Conservation (phyloP, 1,140 invertebrate genomes). For the Onthophagus taurus region DNA sequence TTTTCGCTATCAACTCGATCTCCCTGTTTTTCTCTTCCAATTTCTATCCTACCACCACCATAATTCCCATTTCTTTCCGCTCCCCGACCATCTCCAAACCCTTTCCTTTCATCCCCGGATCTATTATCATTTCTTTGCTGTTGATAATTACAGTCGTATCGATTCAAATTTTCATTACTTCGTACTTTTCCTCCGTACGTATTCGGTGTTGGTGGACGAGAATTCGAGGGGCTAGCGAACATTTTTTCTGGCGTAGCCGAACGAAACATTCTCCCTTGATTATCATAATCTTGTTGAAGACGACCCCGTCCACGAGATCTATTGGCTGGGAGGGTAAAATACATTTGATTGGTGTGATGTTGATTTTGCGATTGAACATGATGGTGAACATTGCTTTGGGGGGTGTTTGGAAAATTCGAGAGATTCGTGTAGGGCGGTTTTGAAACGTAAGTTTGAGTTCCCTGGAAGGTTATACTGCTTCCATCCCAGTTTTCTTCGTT, state of each 20-base stretch:
- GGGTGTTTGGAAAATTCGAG: slow-evolving; percentile 3
- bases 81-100: not conserved
- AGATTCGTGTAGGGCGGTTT: slow-evolving; percentile 3
- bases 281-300: slow-evolving; percentile 33
- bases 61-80: too few species aligned
- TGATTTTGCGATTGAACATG: slow-evolving; percentile 2
- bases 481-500: slow-evolving; percentile 38
- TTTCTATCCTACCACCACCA: slow-evolving; percentile 11
- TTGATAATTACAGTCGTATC: slow-evolving; percentile 6
- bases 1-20: slow-evolving; percentile 7
- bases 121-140: slow-evolving; percentile 13
- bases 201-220: slow-evolving; percentile 43
- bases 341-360: slow-evolving; percentile 30
- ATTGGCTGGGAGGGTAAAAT: slow-evolving; percentile 40
- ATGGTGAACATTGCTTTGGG: slow-evolving; percentile 2
- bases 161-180: slow-evolving; percentile 19
- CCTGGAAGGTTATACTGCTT: slow-evolving; percentile 41
- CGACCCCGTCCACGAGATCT: slow-evolving; percentile 43
- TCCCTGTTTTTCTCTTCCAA: slow-evolving; percentile 2
- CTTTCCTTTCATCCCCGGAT: not conserved
- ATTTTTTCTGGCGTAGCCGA: slow-evolving; percentile 43
- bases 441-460: slow-evolving; percentile 5
- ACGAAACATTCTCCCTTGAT: slow-evolving; percentile 27
- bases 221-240: slow-evolving; percentile 25
- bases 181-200: slow-evolving; percentile 5